Evolutionary conservation across 1,140 invertebrate species (phyloP).

Genomic region (Saccostrea echinata): DNA sequence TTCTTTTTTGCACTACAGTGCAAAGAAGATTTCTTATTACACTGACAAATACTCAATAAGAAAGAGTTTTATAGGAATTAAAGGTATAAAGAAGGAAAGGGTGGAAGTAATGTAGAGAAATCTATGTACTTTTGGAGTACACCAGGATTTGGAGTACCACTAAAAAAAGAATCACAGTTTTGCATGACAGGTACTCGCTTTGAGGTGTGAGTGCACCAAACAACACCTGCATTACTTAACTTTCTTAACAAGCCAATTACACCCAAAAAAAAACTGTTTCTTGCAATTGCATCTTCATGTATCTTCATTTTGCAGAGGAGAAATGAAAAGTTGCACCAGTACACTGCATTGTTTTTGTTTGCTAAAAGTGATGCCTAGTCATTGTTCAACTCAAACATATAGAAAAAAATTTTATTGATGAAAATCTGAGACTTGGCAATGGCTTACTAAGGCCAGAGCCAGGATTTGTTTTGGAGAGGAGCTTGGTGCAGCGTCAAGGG

Average conservation of each 20-base stretch:
- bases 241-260: neutral
- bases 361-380: neutral
- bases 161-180: neutral
- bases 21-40: neutral
- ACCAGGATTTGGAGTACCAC: neutral
- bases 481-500: neutral
- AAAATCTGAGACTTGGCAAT: constrained; percentile 19
- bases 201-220: neutral
- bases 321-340: neutral
- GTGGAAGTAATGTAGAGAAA: neutral
- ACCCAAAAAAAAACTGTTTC: neutral
- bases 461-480: neutral
- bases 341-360: neutral
- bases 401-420: neutral
- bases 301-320: neutral
- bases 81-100: neutral
- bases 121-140: neutral
- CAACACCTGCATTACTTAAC: neutral
- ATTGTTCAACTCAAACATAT: neutral
- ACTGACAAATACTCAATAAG: neutral
- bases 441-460: neutral
- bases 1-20: neutral
- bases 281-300: neutral
- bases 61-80: too few relatives aligned
- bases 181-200: neutral